Evolutionary conservation across 1,140 invertebrate species (phyloP).

Genomic region (Amphibalanus amphitrite): DNA sequence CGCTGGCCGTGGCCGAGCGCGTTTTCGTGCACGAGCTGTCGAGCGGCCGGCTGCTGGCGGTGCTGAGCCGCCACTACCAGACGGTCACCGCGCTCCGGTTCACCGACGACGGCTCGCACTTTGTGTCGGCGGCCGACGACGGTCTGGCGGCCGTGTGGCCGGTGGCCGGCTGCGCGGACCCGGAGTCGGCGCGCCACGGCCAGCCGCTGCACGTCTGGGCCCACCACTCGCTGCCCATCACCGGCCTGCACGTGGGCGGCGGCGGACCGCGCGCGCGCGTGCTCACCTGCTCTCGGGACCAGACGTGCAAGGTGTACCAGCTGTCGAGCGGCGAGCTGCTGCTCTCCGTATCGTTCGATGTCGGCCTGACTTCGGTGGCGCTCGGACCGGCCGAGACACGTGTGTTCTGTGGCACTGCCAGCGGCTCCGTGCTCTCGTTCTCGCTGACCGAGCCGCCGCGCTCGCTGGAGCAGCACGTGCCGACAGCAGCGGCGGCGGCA

Average conservation of each 20-base stretch:
- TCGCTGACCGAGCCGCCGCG: conserved; percentile 44
- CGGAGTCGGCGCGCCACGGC: conserved; percentile 9
- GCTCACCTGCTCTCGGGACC: conserved; percentile 57
- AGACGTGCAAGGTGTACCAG: conserved; percentile 64
- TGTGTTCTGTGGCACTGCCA: conserved; percentile 49
- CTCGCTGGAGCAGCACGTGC: conserved; percentile 28
- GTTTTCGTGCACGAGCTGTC: conserved; percentile 66
- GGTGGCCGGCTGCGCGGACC: conserved; percentile 28
- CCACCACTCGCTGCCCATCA: conserved; percentile 56
- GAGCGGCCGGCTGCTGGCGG: conserved; percentile 51
- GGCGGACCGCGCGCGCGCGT: conserved; percentile 43
- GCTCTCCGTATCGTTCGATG: conserved; percentile 51
- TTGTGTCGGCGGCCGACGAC: conserved; percentile 62
- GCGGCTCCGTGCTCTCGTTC: conserved; percentile 48
- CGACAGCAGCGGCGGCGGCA: conserved; percentile 19
- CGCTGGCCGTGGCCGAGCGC: conserved; percentile 34
- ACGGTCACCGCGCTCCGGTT: conserved; percentile 52
- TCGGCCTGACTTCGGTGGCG: conserved; percentile 45
- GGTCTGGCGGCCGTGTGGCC: conserved; percentile 63
- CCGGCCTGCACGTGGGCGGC: conserved; percentile 40
- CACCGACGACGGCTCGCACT: conserved; percentile 47
- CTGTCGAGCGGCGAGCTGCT: conserved; percentile 44
- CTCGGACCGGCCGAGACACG: conserved; percentile 48
- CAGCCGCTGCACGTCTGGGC: conserved; percentile 46
- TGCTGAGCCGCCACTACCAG: conserved; percentile 59